These are phyloP conservation scores for Serripes groenlandicus DNA, from an alignment of 2,888 invertebrate genomes.

Conservation along the genomic window DNA sequence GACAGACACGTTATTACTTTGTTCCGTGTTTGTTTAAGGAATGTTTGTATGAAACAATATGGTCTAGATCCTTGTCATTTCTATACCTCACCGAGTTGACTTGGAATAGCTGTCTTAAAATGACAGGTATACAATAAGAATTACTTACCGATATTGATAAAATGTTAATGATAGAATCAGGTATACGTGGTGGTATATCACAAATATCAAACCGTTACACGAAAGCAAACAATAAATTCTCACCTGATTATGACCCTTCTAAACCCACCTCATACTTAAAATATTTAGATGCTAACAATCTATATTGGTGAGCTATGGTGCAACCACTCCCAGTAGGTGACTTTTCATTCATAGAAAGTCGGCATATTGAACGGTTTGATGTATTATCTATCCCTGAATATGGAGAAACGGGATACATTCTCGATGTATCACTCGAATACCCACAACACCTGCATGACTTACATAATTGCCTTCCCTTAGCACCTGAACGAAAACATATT, in stretches of 20 bases:
- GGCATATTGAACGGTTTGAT: conserved; percentile 35
- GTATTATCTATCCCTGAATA: conserved; percentile 9
- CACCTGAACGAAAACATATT: conserved; percentile 25
- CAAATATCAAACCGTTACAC: conserved; percentile 28
- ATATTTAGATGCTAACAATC: conserved; percentile 32
- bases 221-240: conserved; percentile 25
- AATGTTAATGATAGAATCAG: conserved; percentile 22
- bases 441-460: conserved; percentile 29
- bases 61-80: no score
- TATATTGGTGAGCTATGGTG: conserved; percentile 39
- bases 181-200: conserved; percentile 24
- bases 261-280: conserved; percentile 11
- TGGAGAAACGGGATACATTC: conserved; percentile 36
- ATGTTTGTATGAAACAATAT: no score
- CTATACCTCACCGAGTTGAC: no score
- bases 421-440: conserved; percentile 41
- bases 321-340: conserved; percentile 29
- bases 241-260: conserved; percentile 12
- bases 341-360: conserved; percentile 25
- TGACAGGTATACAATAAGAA: no score
- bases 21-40: no score
- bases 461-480: conserved; percentile 37
- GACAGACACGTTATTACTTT: no score
- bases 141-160: conserved; percentile 34
- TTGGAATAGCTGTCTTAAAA: no score